Evolutionary conservation across 2,113 vertebrate genomes (phyloP), one percentile per base, ranked within the genome.

Genomic region (Cynoglossus semilaevis): DNA sequence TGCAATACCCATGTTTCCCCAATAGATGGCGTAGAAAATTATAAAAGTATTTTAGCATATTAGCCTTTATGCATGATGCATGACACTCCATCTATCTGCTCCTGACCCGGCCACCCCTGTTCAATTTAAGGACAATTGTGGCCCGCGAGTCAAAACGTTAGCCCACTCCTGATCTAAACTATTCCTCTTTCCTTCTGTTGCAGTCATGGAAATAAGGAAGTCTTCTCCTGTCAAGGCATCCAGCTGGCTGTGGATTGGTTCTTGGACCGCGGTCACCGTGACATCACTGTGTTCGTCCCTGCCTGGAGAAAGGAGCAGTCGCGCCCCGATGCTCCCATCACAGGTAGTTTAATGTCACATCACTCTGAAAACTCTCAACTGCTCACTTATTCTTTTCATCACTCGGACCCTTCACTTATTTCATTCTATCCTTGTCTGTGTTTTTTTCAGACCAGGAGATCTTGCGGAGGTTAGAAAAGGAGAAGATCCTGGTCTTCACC

Each of bases 161-260:
- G n/a, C n/a, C n/a, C n/a, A n/a, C n/a, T n/a, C n/a, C n/a, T n/a
- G n/a, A 6, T 29, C 22, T 29, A 29, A 29, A 29, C 22, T n/a
- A 59, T n/a, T 5, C 17, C 59, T 15, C 46, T 52, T 14, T 18
- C 35, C 70, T 3, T 18, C 58, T n/a, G 22, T 56, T 91, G 74
- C 88, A 99, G 97, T 90, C 97, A 98, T 1, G 97, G 97, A 77
- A 98, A 99, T 87, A 99, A 98, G 88, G 96, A 99, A 88, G 94
- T 96, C 3, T 99, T 99, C 88, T 99, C 97, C 70, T 99, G 97
- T 84, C 94, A 96, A 83, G 97, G 97, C 79, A 99, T 98, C 83
- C 95, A 95, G 82, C 74, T 99, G 80, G 95, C 97, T 7, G 96
- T 99, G 71, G 94, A 97, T 63, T 99, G 97, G 97, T 99, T 99